These are phyloP conservation scores for Patella vulgata DNA, from an alignment of 1,140 invertebrate species.

Conservation along the genomic window DNA sequence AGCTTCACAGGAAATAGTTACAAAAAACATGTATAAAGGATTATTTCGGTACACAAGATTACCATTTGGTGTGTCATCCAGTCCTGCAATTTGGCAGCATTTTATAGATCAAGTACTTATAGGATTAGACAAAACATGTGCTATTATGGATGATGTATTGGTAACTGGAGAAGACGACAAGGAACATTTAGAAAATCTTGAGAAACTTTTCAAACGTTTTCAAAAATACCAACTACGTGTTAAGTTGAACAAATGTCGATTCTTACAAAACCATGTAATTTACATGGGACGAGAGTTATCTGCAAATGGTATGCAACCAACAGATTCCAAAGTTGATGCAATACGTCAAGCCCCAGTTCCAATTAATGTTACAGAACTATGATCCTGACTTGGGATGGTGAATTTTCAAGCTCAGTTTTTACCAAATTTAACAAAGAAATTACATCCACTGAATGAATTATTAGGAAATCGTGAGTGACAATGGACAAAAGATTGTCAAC, in stretches of 20 bases:
- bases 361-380: constrained; percentile 13
- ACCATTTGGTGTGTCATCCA: constrained; percentile 64
- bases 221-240: neutral
- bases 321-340: constrained; percentile 1
- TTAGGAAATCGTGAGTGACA: too few relatives aligned
- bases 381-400: constrained; percentile 21
- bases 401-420: constrained; percentile 24
- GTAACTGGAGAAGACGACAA: neutral
- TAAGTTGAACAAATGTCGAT: neutral
- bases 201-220: neutral
- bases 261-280: neutral
- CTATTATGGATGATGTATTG: constrained; percentile 2
- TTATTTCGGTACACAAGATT: constrained; percentile 65
- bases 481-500: constrained; percentile 22
- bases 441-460: neutral
- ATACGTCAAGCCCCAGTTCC: constrained; percentile 9
- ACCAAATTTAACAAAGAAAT: constrained; percentile 12
- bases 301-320: neutral
- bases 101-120: neutral
- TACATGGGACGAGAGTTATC: neutral
- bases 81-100: neutral
- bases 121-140: neutral
- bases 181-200: neutral
- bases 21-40: constrained; percentile 61
- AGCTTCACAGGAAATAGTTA: constrained; percentile 19